Conservation (phyloP, 2,888 invertebrate genomes). For the Fragum whitleyi region DNA sequence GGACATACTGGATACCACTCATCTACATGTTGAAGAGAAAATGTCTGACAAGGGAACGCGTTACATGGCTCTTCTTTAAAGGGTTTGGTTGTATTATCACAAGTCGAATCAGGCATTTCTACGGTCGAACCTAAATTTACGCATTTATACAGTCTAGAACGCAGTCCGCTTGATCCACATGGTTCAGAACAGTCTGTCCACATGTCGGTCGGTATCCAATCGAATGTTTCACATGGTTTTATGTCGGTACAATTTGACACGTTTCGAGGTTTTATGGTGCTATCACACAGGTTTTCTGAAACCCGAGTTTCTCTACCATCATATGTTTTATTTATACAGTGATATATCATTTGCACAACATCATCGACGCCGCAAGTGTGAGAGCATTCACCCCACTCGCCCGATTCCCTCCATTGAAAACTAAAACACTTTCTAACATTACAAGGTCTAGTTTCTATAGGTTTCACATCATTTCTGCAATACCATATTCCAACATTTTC, state of each 20-base stretch:
- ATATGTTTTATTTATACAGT: slow-evolving; percentile 64
- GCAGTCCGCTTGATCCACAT: slow-evolving; percentile 61
- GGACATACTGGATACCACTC: slow-evolving; percentile 53
- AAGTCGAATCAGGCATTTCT: slow-evolving; percentile 34
- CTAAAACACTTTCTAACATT: slow-evolving; percentile 61
- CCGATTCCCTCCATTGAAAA: slow-evolving; percentile 53
- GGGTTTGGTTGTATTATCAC: slow-evolving; percentile 23
- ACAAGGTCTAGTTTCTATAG: slow-evolving; percentile 52
- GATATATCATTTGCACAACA: slow-evolving; percentile 26
- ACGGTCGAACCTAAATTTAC: slow-evolving; percentile 18
- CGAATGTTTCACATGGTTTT: slow-evolving; percentile 44
- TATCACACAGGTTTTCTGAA: slow-evolving; percentile 44
- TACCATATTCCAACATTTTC: slow-evolving; percentile 43
- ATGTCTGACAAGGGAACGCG: slow-evolving; percentile 42
- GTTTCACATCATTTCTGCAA: slow-evolving; percentile 50
- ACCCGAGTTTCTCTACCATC: slow-evolving; percentile 57
- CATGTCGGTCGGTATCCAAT: slow-evolving; percentile 38
- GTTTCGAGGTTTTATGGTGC: slow-evolving; percentile 30
- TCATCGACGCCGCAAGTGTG: slow-evolving; percentile 56
- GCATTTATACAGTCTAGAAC: slow-evolving; percentile 39
- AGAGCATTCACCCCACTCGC: slow-evolving; percentile 60
- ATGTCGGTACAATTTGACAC: slow-evolving; percentile 40
- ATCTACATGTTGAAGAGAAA: slow-evolving; percentile 35
- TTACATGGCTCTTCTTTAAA: slow-evolving; percentile 49
- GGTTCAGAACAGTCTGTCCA: slow-evolving; percentile 62